Evolutionary conservation across 2,888 invertebrate species (phyloP).

Genomic region (Buathra laborator): DNA sequence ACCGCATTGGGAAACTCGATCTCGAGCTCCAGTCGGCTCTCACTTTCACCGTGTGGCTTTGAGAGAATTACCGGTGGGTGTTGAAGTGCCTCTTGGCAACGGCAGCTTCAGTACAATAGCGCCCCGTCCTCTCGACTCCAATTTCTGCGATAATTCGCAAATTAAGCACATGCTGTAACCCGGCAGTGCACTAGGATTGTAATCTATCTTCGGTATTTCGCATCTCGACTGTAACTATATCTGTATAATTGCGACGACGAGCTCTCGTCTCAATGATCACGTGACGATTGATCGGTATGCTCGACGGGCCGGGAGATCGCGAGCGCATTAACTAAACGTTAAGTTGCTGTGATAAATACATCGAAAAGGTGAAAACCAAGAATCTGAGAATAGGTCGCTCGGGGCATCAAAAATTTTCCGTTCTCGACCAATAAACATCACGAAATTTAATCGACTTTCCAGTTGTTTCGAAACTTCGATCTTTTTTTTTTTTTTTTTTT

Average conservation of each 20-base stretch:
- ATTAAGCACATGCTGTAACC: conserved; percentile 64
- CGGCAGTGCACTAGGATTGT: conserved; percentile 45
- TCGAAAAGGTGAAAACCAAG: neutral
- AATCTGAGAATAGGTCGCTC: neutral
- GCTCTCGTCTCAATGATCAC: neutral
- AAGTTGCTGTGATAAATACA: neutral
- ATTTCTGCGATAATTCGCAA: conserved; percentile 62
- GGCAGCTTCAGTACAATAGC: conserved; percentile 44
- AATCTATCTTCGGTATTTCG: conserved; percentile 57
- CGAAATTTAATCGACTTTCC: no score
- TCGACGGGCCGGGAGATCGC: neutral
- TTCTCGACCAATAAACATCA: no score
- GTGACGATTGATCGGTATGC: no score
- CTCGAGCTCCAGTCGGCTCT: conserved; percentile 29
- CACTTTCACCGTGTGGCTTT: conserved; percentile 64
- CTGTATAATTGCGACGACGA: conserved; percentile 20
- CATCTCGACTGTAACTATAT: conserved; percentile 20
- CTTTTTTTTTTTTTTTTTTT: no score
- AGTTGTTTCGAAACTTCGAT: no score
- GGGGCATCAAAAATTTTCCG: neutral
- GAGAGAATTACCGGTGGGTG: conserved; percentile 55
- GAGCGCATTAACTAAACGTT: neutral
- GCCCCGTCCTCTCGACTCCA: conserved; percentile 23
- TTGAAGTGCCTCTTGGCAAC: conserved; percentile 56
- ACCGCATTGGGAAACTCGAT: conserved; percentile 44